Evolutionary conservation across 2,797 vertebrate species (phyloP).

Genomic region (Graptemys geographica): DNA sequence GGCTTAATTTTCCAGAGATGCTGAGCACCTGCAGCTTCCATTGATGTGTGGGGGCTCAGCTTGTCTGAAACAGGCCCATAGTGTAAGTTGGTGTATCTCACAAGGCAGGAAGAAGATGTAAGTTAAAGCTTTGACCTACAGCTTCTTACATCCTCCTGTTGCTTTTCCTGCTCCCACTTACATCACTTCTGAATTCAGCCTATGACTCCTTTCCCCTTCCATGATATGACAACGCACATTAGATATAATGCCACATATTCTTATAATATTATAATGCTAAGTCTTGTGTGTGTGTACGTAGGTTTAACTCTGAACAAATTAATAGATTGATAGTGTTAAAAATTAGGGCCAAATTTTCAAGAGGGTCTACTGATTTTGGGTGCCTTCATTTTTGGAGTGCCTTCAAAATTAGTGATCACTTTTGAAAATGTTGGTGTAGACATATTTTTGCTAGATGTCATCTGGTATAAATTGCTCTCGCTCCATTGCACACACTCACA

Average conservation of each 20-base stretch:
- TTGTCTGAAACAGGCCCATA: background rate
- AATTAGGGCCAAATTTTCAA: background rate
- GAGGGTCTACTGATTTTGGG: accelerated
- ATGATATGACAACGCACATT: accelerated
- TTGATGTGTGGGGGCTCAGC: background rate
- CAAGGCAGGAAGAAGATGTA: background rate
- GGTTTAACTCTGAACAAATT: background rate
- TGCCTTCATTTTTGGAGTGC: background rate
- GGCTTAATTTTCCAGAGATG: background rate
- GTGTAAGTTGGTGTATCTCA: background rate
- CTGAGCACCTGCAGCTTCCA: background rate
- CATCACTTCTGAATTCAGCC: background rate
- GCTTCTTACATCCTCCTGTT: background rate
- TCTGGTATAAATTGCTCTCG: accelerated
- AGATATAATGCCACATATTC: background rate
- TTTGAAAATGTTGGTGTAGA: background rate
- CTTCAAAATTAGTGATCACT: background rate
- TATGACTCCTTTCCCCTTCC: background rate
- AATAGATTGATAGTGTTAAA: accelerated
- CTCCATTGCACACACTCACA: background rate
- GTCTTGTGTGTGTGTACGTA: accelerated
- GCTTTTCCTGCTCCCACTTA: background rate
- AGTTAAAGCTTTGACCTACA: background rate
- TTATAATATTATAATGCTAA: accelerated
- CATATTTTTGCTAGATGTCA: background rate